Percentiles rank a stretch among this genome's conserved stretches.
phyloP scores from a whole-genome alignment of 2,797 vertebrate species.

The Intellagama lesueurii region DNA sequence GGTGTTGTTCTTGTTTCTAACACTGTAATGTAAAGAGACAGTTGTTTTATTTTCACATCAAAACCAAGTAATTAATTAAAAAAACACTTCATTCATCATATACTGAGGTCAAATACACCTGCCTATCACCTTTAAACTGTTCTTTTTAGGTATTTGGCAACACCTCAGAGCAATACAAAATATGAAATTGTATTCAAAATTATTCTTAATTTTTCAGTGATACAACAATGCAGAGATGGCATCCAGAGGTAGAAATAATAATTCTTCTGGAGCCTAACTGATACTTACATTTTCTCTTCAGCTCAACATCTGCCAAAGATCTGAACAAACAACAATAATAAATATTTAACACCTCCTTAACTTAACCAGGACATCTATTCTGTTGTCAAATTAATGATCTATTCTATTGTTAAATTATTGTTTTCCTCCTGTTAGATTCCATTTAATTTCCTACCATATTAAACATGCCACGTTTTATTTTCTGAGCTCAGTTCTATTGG shows the following conservation, averaged over 20 bases:
- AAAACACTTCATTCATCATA: neutral
- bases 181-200: neutral
- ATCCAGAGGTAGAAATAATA: neutral
- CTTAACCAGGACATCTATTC: neutral
- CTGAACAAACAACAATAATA: neutral
- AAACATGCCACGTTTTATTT: neutral
- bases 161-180: neutral
- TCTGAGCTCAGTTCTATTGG: neutral
- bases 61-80: neutral
- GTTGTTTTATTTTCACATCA: neutral
- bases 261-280: neutral
- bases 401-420: neutral
- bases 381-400: neutral
- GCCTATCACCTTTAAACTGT: neutral
- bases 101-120: neutral
- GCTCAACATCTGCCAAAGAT: neutral
- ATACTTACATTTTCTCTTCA: neutral
- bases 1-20: conserved; percentile 13
- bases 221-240: neutral
- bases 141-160: neutral
- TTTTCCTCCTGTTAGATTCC: neutral
- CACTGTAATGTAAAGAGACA: conserved; percentile 47
- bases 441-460: neutral
- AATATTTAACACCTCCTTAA: conserved; percentile 9
- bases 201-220: neutral